Evolutionary conservation across 1,140 invertebrate genomes (phyloP).

Genomic region (Ganaspis sp.): DNA sequence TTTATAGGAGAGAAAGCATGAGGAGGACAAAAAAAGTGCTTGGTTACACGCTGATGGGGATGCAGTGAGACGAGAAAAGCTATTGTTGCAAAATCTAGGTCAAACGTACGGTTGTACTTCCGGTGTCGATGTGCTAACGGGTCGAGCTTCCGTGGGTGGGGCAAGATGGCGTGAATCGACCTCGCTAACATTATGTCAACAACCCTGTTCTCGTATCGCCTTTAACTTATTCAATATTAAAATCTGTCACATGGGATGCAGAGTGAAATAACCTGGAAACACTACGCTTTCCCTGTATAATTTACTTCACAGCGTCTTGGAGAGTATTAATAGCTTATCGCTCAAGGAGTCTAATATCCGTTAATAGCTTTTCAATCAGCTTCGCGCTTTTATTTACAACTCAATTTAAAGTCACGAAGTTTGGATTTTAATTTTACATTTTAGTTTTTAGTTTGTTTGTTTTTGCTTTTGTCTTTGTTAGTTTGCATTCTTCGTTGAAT

Average conservation of each 20-base stretch:
- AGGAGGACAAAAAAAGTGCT: neutral
- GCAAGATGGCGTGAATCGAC: conserved; percentile 46
- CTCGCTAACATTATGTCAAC: conserved; percentile 53
- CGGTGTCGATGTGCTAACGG: conserved; percentile 49
- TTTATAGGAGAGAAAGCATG: neutral
- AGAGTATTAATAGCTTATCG: neutral
- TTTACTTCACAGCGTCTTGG: neutral
- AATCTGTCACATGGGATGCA: conserved; percentile 31
- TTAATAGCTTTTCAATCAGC: neutral
- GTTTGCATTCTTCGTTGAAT: too few relatives aligned
- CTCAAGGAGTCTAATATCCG: neutral
- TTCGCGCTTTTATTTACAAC: too few relatives aligned
- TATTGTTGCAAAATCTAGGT: conserved; percentile 60
- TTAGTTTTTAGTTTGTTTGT: too few relatives aligned
- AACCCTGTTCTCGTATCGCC: conserved; percentile 43
- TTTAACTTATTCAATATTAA: conserved; percentile 62
- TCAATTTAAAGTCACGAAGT: too few relatives aligned
- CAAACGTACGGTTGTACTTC: conserved; percentile 49
- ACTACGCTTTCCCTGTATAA: neutral
- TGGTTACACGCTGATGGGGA: conserved; percentile 47
- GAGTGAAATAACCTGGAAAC: neutral
- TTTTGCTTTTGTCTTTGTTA: too few relatives aligned
- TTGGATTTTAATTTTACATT: too few relatives aligned
- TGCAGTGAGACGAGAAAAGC: conserved; percentile 50
- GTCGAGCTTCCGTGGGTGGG: conserved; percentile 40